Conservation (phyloP, 1,140 invertebrate species). For the Rhagoletis pomonella region DNA sequence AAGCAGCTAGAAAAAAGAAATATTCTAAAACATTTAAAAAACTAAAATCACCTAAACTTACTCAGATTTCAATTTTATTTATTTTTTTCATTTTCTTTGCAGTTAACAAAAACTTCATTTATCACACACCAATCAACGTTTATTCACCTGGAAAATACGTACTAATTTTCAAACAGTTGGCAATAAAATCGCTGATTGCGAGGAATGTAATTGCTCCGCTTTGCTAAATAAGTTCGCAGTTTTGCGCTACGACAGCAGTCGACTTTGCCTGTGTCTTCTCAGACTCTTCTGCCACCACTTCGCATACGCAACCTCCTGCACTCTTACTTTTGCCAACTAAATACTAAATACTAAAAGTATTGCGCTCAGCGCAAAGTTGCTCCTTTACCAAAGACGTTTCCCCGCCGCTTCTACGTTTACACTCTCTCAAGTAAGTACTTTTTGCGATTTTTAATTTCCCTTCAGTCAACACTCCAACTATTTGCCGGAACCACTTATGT, state of each 20-base stretch:
- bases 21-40: too few relatives aligned
- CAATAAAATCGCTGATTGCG: conserved; percentile 44
- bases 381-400: conserved; percentile 41
- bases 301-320: neutral
- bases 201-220: conserved; percentile 46
- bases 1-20: too few relatives aligned
- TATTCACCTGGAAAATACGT: conserved; percentile 47
- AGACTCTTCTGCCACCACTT: neutral
- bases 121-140: conserved; percentile 23
- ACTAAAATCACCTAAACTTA: neutral
- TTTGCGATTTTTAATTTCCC: conserved; percentile 51
- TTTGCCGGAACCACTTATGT: conserved; percentile 35
- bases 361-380: conserved; percentile 38
- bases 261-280: too few relatives aligned
- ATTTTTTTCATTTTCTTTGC: neutral
- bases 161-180: conserved; percentile 51
- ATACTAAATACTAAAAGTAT: conserved; percentile 5
- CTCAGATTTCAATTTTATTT: neutral
- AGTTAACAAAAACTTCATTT: neutral
- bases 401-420: neutral
- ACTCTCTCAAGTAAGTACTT: conserved; percentile 43
- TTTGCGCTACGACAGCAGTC: conserved; percentile 12
- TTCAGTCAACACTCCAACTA: conserved; percentile 45
- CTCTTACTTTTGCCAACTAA: conserved; percentile 11
- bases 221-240: conserved; percentile 24